Percentiles rank a stretch among this genome's conserved stretches.
Evolutionary conservation across 2,888 invertebrate species (phyloP).

Genomic region (Lutraria lutraria): DNA sequence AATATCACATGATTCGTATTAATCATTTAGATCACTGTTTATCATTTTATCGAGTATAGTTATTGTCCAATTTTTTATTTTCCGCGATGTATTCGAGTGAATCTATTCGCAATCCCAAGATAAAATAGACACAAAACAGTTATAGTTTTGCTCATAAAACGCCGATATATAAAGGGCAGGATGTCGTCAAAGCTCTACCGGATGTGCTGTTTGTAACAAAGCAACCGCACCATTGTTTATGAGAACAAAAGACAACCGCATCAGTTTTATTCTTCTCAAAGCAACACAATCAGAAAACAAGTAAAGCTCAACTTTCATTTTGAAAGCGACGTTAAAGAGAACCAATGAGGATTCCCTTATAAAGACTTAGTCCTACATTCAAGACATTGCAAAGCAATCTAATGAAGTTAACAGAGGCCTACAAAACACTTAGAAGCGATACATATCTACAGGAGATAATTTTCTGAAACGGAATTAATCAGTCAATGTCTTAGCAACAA

Average conservation of each 20-base stretch:
- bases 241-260: neutral
- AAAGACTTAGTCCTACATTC: neutral
- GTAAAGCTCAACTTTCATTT: neutral
- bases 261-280: neutral
- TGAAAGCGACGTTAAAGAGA: neutral
- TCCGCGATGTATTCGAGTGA: neutral
- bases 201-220: neutral
- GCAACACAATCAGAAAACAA: neutral
- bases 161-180: neutral
- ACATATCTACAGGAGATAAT: too few relatives aligned
- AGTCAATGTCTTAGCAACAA: too few relatives aligned
- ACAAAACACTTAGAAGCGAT: too few relatives aligned
- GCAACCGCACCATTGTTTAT: neutral
- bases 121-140: neutral
- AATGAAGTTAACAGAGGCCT: neutral
- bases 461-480: too few relatives aligned
- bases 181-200: conserved; percentile 11
- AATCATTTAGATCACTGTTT: neutral
- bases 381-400: neutral
- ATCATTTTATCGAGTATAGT: neutral
- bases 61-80: conserved; percentile 4
- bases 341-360: neutral
- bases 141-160: neutral
- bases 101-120: neutral
- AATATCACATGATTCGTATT: neutral